Evolutionary conservation across 1,140 invertebrate species (phyloP), one percentile per base, ranked within the genome.

Genomic region (Aporrectodea caliginosa): DNA sequence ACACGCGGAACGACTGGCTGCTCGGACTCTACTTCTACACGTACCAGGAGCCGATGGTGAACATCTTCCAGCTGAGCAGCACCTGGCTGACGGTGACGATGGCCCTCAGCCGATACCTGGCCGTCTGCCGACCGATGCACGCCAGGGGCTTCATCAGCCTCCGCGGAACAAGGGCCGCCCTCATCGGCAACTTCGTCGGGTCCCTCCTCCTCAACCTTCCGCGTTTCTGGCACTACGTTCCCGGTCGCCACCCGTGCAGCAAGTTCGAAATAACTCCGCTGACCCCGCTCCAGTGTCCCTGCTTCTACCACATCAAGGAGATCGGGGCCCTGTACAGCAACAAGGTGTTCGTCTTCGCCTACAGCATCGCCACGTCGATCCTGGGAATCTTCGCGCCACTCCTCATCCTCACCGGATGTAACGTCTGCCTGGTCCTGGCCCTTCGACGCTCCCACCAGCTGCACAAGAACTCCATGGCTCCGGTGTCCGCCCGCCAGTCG

Each of bases 191-290:
- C 2, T 85, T 85, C 75, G 76, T 88, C 32, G 77, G 85, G 1
- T 86, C 86, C 0, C 77, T 85, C n/a, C 31, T 83, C 27, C 84
- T 87, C 79, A 88, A 87, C 81, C 82, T 88, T 73, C 87, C 87
- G 0, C 83, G 85, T 2, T 81, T 87, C 72, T 88, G 84, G 84
- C 79, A 86, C 14, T 87, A 85, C 77, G 79, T 85, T 73, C 71
- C 83, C 30, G 43, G 78, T 16, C 72, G 78, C 22, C 72, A 81
- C 6, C 74, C 82, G 33, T 84, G 83, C 43, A 73, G 73, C 0
- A 71, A 32, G 12, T 29, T 73, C 2, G 35, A 58, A 22, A 43
- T 76, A 35, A 22, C 75, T n/a, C 6, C 31, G 70, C n/a, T 22
- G 27, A 30, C 27, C 27, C 27, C 30, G 12, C 29, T 27, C n/a